Evolutionary conservation across 2,888 invertebrate genomes (phyloP).

Genomic region (Nebria brevicollis): DNA sequence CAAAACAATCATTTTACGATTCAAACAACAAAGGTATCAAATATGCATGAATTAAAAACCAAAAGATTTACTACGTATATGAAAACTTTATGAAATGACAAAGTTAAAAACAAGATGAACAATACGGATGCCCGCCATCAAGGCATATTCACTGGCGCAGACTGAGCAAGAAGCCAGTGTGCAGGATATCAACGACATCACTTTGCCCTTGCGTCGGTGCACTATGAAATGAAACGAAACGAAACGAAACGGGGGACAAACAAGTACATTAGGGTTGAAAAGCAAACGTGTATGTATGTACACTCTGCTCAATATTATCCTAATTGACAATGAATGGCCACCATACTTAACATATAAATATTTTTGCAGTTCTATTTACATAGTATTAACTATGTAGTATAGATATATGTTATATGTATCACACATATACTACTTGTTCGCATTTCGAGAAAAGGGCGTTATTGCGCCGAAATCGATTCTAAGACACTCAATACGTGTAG

Average conservation of each 20-base stretch:
- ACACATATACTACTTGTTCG: too few relatives aligned
- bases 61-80: too few relatives aligned
- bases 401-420: too few relatives aligned
- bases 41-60: too few relatives aligned
- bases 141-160: constrained; percentile 14
- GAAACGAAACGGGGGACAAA: constrained; percentile 32
- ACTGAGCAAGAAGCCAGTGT: constrained; percentile 17
- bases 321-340: not conserved
- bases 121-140: constrained; percentile 20
- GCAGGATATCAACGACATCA: not conserved
- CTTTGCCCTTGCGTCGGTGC: constrained; percentile 9
- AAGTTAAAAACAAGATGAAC: constrained; percentile 18
- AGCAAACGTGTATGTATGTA: constrained; percentile 15
- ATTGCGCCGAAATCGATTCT: too few relatives aligned
- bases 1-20: not conserved
- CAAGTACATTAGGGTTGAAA: constrained; percentile 43
- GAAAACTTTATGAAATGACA: not conserved
- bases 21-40: not conserved
- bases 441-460: too few relatives aligned
- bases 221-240: constrained; percentile 31
- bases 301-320: not conserved
- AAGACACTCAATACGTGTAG: too few relatives aligned
- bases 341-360: not conserved
- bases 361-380: too few relatives aligned
- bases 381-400: too few relatives aligned